These are phyloP conservation scores for Ectemnius lituratus DNA, from an alignment of 2,888 invertebrate species.

Conservation along the genomic window DNA sequence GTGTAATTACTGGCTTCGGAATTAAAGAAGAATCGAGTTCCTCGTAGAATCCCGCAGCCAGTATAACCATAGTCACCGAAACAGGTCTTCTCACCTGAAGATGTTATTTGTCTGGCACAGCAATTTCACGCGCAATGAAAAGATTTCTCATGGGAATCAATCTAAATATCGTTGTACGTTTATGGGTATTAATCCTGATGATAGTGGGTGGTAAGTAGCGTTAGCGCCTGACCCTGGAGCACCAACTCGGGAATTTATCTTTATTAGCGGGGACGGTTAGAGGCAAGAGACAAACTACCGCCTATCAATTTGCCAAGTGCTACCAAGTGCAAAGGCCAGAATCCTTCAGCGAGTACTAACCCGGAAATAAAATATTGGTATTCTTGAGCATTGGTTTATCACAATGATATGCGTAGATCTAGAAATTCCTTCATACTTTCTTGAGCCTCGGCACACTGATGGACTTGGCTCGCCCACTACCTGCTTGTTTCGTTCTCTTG, in stretches of 20 bases:
- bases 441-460: too few relatives aligned
- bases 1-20: constrained; percentile 62
- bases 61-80: not conserved
- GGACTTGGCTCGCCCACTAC: too few relatives aligned
- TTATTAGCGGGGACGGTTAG: not conserved
- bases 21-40: not conserved
- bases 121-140: too few relatives aligned
- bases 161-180: not conserved
- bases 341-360: constrained; percentile 22
- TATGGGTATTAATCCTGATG: constrained; percentile 3
- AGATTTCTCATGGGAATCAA: not conserved
- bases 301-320: not conserved
- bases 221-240: not conserved
- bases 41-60: not conserved
- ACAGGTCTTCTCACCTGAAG: not conserved
- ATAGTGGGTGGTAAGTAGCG: constrained; percentile 8
- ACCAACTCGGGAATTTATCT: not conserved
- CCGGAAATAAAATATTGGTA: constrained; percentile 20
- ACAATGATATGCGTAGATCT: too few relatives aligned
- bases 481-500: too few relatives aligned
- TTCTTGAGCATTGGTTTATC: too few relatives aligned
- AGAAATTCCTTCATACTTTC: too few relatives aligned
- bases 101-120: too few relatives aligned
- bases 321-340: not conserved
- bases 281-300: not conserved